phyloP scores from a whole-genome alignment of 1,140 invertebrate genomes.

The Amphibalanus amphitrite region DNA sequence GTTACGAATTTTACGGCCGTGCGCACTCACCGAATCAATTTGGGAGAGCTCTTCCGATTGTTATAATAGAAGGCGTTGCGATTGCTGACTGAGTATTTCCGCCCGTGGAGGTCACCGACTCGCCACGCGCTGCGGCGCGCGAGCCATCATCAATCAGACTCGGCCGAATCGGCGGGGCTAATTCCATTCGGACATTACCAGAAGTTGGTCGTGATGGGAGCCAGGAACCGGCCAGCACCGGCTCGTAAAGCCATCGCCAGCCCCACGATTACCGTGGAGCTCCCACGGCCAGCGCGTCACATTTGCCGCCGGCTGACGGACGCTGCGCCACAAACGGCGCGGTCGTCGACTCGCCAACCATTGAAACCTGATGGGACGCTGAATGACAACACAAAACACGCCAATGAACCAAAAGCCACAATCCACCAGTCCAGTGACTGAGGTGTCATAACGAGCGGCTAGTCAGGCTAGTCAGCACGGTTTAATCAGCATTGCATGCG shows the following conservation, averaged over 20 bases:
- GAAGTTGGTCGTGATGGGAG: not conserved
- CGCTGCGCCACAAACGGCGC: not conserved
- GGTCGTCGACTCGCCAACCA: not conserved
- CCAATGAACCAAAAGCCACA: not conserved
- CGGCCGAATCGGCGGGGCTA: not conserved
- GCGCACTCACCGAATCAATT: not conserved
- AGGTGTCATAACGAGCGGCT: too few relatives aligned
- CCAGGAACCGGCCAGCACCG: not conserved
- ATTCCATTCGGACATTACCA: not conserved
- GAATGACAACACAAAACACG: too few relatives aligned
- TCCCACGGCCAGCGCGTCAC: too few relatives aligned
- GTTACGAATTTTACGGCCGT: not conserved
- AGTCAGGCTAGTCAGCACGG: too few relatives aligned
- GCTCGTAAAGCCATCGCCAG: not conserved
- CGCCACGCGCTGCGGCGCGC: too few relatives aligned
- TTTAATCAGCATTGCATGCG: too few relatives aligned
- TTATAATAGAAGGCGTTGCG: too few relatives aligned
- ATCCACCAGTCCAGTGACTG: too few relatives aligned
- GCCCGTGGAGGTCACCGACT: not conserved
- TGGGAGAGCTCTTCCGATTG: not conserved
- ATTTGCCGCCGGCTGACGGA: too few relatives aligned
- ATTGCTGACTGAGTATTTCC: not conserved
- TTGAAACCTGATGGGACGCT: not conserved
- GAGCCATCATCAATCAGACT: not conserved
- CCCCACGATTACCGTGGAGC: not conserved